Base-by-base conservation (phyloP, 1,140 invertebrate species). In the Brachystomella parvula region DNA sequence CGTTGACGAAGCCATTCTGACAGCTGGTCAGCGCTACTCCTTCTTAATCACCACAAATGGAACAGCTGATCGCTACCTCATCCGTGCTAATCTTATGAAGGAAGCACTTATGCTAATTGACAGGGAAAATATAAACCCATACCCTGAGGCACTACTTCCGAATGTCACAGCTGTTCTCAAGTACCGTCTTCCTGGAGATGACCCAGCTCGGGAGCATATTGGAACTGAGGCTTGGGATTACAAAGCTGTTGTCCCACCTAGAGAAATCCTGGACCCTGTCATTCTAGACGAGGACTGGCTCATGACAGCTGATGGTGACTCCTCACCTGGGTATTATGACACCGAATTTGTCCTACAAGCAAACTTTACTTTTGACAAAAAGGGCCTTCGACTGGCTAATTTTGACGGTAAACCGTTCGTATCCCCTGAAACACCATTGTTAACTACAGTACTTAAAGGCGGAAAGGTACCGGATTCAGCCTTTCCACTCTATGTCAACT, bases 11-110 rank as follows among this genome's bases (percentile, higher is more conserved):
- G 63, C 59, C 2, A 33, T 44, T 21, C n/a, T 70, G 3, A 26
- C 61, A 17, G 24, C 63, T 2, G 69, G 44, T 24, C 69, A 70
- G 29, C 24, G 69, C 24, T 70, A 70, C 35, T 70, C 69, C 15
- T 63, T 67, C 3, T 32, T 70, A 9, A 59, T 70, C 3, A 47
- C 29, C 17, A 67, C 44, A 61, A 24, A 57, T 60, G 9, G n/a
- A 15, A 28, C 21, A 26, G 31, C 3, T 26, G 62, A 19, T 3
- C 9, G 15, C 26, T 39, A 31, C 44, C 60, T 32, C 15, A 47
- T 39, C 3, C 3, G 39, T 6, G 47, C 24, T 47, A 19, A 28
- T n/a, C 21, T 63, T 3, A 56, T 44, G 32, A 58, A 3, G 6
- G 47, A 30, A 3, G 1, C 53, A 6, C 19, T 31, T 1, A 66